Conservation (phyloP, 2,797 vertebrate genomes). For the Glyptemys insculpta region DNA sequence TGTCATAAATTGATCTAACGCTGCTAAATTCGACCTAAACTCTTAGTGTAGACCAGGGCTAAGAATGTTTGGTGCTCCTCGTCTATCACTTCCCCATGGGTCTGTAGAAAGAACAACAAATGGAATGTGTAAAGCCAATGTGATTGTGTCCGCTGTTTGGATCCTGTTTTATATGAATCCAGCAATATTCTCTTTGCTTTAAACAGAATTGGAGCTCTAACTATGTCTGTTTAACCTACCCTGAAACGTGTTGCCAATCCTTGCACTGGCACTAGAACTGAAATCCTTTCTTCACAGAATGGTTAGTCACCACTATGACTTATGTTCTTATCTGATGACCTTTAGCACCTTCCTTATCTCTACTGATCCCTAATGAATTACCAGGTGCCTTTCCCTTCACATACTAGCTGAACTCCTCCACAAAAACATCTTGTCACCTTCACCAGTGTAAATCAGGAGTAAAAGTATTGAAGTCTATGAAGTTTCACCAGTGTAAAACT, state of each 20-base stretch:
- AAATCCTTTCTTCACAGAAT: neutral
- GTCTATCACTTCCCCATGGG: neutral
- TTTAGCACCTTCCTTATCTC: neutral
- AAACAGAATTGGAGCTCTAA: neutral
- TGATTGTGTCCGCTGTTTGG: neutral
- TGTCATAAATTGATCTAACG: too few species aligned
- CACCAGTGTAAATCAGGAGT: neutral
- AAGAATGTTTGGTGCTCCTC: neutral
- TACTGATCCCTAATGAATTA: neutral
- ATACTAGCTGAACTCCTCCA: neutral
- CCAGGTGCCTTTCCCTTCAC: neutral
- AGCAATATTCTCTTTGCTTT: neutral
- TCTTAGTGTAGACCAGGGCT: too few species aligned
- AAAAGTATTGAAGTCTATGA: neutral
- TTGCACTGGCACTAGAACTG: neutral
- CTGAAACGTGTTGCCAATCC: neutral
- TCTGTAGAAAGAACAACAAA: neutral
- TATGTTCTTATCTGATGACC: neutral
- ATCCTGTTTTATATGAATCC: neutral
- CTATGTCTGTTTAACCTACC: neutral
- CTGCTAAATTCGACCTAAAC: too few species aligned
- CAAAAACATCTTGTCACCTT: neutral
- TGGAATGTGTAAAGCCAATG: neutral
- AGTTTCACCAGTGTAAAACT: neutral
- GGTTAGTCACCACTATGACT: neutral